phyloP scores from a whole-genome alignment of 1,140 invertebrate genomes.

The Apis mellifera region Amel_HAv3.1 CM009932.2:8019001-8019500 shows the following conservation, averaged over 20 bases:
- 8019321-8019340: too few species aligned
- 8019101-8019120: background rate
- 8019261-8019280: background rate
- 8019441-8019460: too few species aligned
- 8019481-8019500: background rate
- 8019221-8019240: slow-evolving; percentile 31
- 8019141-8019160: background rate
- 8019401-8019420: too few species aligned
- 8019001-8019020: slow-evolving; percentile 51
- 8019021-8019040: slow-evolving; percentile 19
- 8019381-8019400: too few species aligned
- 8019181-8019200: background rate
- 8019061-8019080: slow-evolving; percentile 14
- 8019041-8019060: slow-evolving; percentile 23
- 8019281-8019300: background rate
- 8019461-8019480: background rate
- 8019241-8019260: slow-evolving; percentile 18
- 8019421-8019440: too few species aligned
- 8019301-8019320: background rate
- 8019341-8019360: too few species aligned
- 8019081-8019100: background rate
- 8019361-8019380: too few species aligned
- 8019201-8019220: background rate
- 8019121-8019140: background rate
- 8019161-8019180: background rate